These are phyloP conservation scores for Alosa sapidissima DNA, from an alignment of 2,797 vertebrate genomes.

Conservation along the genomic window DNA sequence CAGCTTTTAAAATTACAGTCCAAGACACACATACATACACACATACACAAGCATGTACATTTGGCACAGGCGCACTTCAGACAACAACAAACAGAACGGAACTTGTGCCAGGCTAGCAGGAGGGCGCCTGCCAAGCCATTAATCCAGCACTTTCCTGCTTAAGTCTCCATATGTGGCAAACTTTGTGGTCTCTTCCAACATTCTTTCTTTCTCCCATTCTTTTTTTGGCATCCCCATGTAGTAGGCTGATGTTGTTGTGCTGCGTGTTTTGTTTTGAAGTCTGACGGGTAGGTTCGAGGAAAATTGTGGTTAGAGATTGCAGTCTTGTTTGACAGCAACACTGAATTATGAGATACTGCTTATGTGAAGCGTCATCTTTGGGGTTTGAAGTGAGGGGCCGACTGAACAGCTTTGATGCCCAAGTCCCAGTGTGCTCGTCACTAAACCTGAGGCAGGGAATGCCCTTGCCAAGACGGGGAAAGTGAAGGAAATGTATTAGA, in stretches of 20 bases:
- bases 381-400: not conserved
- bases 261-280: not conserved
- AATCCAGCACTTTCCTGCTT: slow-evolving; percentile 22
- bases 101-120: slow-evolving; percentile 35
- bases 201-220: not conserved
- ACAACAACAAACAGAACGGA: slow-evolving; percentile 43
- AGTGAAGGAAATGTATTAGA: not conserved
- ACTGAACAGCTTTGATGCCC: not conserved
- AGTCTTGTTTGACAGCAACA: too few relatives aligned
- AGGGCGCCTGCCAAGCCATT: slow-evolving; percentile 38
- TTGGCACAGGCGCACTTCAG: slow-evolving; percentile 48
- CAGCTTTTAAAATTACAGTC: slow-evolving; percentile 35
- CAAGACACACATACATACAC: slow-evolving; percentile 34
- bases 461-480: not conserved
- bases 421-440: not conserved
- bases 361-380: not conserved
- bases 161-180: slow-evolving; percentile 33
- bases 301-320: not conserved
- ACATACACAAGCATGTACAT: slow-evolving; percentile 37
- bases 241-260: slow-evolving; percentile 5
- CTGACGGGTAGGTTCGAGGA: not conserved
- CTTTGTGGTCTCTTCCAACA: not conserved
- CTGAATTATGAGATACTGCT: too few relatives aligned
- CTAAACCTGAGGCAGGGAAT: not conserved
- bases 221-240: not conserved